These are phyloP conservation scores for Ia io DNA, from an alignment of 2,113 vertebrate genomes.

Conservation along the genomic window DNA sequence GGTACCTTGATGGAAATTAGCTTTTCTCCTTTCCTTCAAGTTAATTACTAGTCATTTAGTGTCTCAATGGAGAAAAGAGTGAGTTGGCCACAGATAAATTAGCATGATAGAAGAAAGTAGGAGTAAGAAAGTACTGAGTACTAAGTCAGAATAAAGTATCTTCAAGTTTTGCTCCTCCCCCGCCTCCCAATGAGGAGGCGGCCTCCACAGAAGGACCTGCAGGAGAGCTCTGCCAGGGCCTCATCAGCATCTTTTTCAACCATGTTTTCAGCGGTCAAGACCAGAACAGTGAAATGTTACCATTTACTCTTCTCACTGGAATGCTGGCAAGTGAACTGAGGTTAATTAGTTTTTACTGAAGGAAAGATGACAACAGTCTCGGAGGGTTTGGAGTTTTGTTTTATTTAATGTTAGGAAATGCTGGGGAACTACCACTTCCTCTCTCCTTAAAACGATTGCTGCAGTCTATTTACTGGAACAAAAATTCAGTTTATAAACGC, in stretches of 20 bases:
- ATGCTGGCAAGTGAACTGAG: neutral
- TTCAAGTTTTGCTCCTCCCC: too few relatives aligned
- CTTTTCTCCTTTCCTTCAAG: neutral
- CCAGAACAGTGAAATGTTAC: neutral
- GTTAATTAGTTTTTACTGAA: slow-evolving; percentile 37
- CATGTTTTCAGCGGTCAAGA: neutral
- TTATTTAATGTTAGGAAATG: slow-evolving; percentile 53
- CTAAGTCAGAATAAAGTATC: too few relatives aligned
- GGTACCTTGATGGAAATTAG: neutral
- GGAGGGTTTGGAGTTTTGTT: slow-evolving; percentile 35
- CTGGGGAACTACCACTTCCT: neutral
- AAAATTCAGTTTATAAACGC: slow-evolving; percentile 62
- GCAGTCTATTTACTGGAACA: slow-evolving; percentile 48
- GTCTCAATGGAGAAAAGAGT: neutral
- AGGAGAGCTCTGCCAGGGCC: too few relatives aligned
- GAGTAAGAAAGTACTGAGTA: too few relatives aligned
- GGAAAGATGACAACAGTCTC: neutral
- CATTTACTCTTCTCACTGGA: neutral
- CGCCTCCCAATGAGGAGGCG: too few relatives aligned
- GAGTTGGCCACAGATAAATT: neutral
- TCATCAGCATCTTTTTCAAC: neutral
- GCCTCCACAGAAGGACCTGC: too few relatives aligned
- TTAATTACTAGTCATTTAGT: neutral
- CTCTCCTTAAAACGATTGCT: neutral
- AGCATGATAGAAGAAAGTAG: neutral